phyloP scores from a whole-genome alignment of 1,140 invertebrate species.

The Gryon sp. region DNA sequence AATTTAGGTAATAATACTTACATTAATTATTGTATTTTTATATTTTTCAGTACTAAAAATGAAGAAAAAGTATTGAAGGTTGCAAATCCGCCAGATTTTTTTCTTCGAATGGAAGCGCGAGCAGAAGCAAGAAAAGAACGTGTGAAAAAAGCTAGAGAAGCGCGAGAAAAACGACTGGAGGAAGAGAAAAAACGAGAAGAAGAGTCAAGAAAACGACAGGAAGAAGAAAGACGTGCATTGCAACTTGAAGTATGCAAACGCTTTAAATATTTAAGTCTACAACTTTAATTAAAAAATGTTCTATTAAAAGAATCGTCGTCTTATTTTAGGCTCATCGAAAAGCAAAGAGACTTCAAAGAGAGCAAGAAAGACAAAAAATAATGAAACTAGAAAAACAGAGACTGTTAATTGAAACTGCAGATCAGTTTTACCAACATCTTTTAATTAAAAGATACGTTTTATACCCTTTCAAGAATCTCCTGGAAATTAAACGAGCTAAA shows the following conservation, averaged over 20 bases:
- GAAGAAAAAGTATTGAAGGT: conserved; percentile 40
- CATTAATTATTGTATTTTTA: conserved; percentile 4
- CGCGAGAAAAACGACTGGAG: conserved; percentile 26
- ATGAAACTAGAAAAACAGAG: conserved; percentile 65
- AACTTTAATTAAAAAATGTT: background rate
- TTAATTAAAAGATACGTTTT: conserved; percentile 70
- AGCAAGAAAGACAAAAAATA: conserved; percentile 66
- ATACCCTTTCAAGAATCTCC: conserved; percentile 63
- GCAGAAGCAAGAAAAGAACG: conserved; percentile 43
- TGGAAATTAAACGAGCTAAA: conserved; percentile 62
- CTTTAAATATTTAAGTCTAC: background rate
- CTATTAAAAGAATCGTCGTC: background rate
- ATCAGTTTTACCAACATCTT: conserved; percentile 69
- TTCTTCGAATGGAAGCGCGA: conserved; percentile 45
- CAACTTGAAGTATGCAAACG: conserved; percentile 41
- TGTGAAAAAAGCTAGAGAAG: conserved; percentile 34
- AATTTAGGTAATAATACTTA: background rate
- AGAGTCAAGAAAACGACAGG: conserved; percentile 9
- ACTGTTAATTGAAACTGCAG: conserved; percentile 58
- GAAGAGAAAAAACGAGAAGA: conserved; percentile 39
- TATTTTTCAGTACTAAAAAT: conserved; percentile 19
- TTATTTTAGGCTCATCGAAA: conserved; percentile 66
- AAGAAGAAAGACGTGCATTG: conserved; percentile 33
- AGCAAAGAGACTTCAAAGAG: conserved; percentile 66
- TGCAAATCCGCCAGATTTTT: conserved; percentile 70